Base-by-base conservation (phyloP, 2,113 vertebrate genomes). In the Pluvianellus socialis region DNA sequence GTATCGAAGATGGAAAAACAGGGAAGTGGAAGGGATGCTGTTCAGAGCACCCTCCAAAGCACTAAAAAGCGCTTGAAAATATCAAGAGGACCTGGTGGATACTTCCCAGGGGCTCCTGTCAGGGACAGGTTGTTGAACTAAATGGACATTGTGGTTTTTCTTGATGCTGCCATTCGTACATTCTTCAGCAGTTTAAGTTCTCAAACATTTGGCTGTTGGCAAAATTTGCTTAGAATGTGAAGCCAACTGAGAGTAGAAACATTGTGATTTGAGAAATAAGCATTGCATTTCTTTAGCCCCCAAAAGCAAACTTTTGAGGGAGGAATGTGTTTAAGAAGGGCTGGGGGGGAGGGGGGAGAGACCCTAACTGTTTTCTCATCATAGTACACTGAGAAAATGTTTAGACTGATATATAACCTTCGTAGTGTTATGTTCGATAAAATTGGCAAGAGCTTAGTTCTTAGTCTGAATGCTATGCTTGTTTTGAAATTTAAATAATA, bases 401-500 rank as follows among this genome's bases (percentile, higher is more conserved):
- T 98, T 96, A 96, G 79, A 95, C 88, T 96, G 82, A 96, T 81
- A 61, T 73, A 89, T 92, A 85, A 72, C 81, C 87, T 90, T 92
- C 23, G 0, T 88, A 92, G 96, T 81, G 87, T 90, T 95, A 49
- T 94, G 65, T 95, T 97, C 96, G 96, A 74, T 94, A 91, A 96
- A 89, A 84, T 40, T 97, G 94, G 92, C 95, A 95, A 75, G 80
- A 81, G 50, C 35, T 56, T 92, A 85, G 58, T 87, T 96, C 87
- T 97, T 92, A 95, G 95, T 86, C 94, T 98, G 97, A 98, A 98
- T 96, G 96, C 90, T 96, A 68, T 94, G 58, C 91, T 98, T 98
- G 94, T 98, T 98, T 98, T 97, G 89, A 97, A 97, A 97, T 97
- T 98, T 98, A 97, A 98, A 98, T 97, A 98, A 98, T 96, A 97